phyloP scores from a whole-genome alignment of 2,888 invertebrate genomes.

The Leptinotarsa haldemani region DNA sequence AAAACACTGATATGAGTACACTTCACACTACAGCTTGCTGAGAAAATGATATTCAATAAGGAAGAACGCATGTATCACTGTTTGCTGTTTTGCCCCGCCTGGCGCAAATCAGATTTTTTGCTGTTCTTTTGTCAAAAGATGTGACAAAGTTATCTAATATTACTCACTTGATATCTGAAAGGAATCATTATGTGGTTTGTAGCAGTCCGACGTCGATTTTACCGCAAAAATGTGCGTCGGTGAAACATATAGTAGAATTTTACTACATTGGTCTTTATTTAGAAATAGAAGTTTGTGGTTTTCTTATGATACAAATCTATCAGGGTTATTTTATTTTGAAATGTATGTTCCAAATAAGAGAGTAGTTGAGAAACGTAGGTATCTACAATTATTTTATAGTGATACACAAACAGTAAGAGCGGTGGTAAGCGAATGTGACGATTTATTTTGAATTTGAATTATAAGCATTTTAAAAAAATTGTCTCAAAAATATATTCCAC shows the following conservation, averaged over 20 bases:
- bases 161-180: slow-evolving; percentile 3
- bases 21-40: slow-evolving; percentile 36
- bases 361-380: no score
- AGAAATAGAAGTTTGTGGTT: slow-evolving; percentile 12
- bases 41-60: slow-evolving; percentile 40
- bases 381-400: no score
- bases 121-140: slow-evolving; percentile 19
- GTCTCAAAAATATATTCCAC: no score
- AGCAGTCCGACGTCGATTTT: slow-evolving; percentile 3
- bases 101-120: slow-evolving; percentile 24
- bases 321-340: background rate
- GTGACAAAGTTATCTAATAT: slow-evolving; percentile 1
- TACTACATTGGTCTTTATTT: background rate
- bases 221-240: slow-evolving; percentile 17
- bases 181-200: slow-evolving; percentile 16
- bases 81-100: slow-evolving; percentile 18
- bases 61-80: slow-evolving; percentile 27
- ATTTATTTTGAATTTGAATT: no score
- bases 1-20: slow-evolving; percentile 34
- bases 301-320: background rate
- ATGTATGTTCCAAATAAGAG: background rate
- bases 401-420: no score
- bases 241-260: slow-evolving; percentile 5
- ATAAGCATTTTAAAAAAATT: no score
- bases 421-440: no score